Evolutionary conservation across 2,113 vertebrate genomes (phyloP), one percentile per base, ranked within the genome.

Genomic region (Crotalus helleri): DNA sequence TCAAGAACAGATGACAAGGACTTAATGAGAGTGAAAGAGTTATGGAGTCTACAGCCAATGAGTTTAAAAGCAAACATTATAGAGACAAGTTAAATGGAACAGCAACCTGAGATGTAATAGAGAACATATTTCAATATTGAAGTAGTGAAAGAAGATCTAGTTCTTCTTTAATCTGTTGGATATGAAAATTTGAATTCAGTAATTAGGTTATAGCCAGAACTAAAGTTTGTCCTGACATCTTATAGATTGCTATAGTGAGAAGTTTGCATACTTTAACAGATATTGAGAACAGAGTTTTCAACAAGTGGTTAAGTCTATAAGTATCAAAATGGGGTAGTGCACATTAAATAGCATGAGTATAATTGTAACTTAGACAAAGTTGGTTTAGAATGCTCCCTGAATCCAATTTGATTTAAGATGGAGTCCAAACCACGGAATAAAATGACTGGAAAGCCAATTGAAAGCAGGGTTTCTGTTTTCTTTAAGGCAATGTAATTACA

Each of bases 401-500:
- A 92, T 89, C 55, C 46, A 59, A 39, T 61, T 88, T 93, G 69
- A 61, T 85, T 58, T 85, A 49, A 86, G 55, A 17, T 59, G 12
- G 69, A 59, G 9, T 59, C 44, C 44, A 85, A 90, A 85, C 49
- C 8, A n/a, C 87, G 64, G 17, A 61, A 44, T 46, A 58, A 93
- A 51, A 85, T 49, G 33, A 59, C 90, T 96, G 96, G 97, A 95
- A 96, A 91, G 97, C 95, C 95, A 97, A 95, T 39, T 94, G 89
- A 96, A 96, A 94, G 97, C 94, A 64, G 74, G 64, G 59, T 94
- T 26, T 95, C 94, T 94, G 29, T 95, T 94, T 93, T 92, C 92
- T 95, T 93, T 95, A 95, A 93, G 95, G 96, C 94, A 96, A 94
- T 89, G 94, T 89, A 86, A 90, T 93, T 92, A 95, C 96, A 94